Base-by-base conservation (phyloP, 2,113 vertebrate species). In the Chaetodon trifascialis region DNA sequence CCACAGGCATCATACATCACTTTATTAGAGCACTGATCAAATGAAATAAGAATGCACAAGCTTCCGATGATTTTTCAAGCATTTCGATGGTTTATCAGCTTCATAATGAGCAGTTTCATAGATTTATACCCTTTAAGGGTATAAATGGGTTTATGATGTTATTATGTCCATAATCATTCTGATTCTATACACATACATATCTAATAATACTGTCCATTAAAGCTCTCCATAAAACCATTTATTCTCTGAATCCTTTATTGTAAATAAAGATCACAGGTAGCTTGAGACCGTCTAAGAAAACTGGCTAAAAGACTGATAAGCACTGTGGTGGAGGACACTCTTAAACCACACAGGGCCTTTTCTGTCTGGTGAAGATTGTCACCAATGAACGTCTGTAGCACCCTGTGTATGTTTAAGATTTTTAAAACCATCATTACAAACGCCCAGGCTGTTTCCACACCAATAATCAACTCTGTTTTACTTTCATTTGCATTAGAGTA, bases 1-100 rank as follows among this genome's bases (percentile, higher is more conserved):
- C 55, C 36, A 70, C 66, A 69, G 9, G 19, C 30, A 63, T 47
- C 30, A 38, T 62, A 47, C 54, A 55, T 76, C 58, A 10, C 25
- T 34, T 73, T 55, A 79, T 36, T 63, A 55, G 16, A 1, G 23
- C 1, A 23, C 34, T 40, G 40, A 10, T 73, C 21, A 75, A n/a
- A 46, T 0, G 15, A 34, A 75, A 67, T 25, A 58, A 46, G n/a
- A 10, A 36, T 11, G 19, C 5, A 23, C 19, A 56, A 38, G n/a
- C 11, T 42, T 49, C 5, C 12, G 17, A 1, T 7, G 7, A 7
- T 23, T 21, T 8, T 67, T 25, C 0, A 38, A 46, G 2, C 5
- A 46, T 44, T 64, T 38, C 40, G 16, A 19, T 36, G 15, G 17
- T 47, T 73, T 21, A 66, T 71, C 4, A 52, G 42, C 4, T 19